Conservation (phyloP, 2,113 vertebrate genomes). For the Sinocyclocheilus anshuiensis region DNA sequence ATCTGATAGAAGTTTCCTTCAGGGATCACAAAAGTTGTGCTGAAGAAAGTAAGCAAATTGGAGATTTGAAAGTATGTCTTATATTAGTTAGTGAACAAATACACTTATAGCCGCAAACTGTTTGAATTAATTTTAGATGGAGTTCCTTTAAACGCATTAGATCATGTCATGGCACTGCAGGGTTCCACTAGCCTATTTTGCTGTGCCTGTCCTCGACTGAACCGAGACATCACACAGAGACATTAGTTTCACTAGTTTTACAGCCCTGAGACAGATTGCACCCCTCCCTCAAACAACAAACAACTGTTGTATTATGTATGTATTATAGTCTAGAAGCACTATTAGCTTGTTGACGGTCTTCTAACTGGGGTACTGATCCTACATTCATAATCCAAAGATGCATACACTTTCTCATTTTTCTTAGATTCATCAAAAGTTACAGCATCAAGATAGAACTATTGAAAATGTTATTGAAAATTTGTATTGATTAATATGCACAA, state of each 20-base stretch:
- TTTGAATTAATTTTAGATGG: constrained; percentile 13
- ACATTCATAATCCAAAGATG: not conserved
- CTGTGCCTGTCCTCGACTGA: constrained; percentile 1
- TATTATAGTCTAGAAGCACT: constrained; percentile 1
- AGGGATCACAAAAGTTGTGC: constrained; percentile 33
- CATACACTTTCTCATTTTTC: not conserved
- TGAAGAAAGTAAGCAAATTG: constrained; percentile 14
- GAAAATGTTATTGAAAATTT: not conserved
- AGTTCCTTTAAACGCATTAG: constrained; percentile 8
- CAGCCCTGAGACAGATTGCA: constrained; percentile 16
- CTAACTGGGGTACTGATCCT: constrained; percentile 15
- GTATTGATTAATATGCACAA: not conserved
- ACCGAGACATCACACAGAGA: constrained; percentile 4
- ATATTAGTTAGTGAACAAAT: not conserved
- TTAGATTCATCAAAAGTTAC: not conserved
- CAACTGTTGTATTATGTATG: constrained; percentile 34
- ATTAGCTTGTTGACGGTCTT: constrained; percentile 14
- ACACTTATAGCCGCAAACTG: not conserved
- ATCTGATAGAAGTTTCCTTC: constrained; percentile 38
- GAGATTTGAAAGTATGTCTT: not conserved
- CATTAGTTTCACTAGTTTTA: constrained; percentile 12
- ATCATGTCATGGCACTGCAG: constrained; percentile 9
- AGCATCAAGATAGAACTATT: not conserved
- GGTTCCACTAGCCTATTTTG: constrained; percentile 19
- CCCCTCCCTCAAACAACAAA: constrained; percentile 10